Base-by-base conservation (phyloP, 2,888 invertebrate genomes). In the Chironomus tentans region DNA sequence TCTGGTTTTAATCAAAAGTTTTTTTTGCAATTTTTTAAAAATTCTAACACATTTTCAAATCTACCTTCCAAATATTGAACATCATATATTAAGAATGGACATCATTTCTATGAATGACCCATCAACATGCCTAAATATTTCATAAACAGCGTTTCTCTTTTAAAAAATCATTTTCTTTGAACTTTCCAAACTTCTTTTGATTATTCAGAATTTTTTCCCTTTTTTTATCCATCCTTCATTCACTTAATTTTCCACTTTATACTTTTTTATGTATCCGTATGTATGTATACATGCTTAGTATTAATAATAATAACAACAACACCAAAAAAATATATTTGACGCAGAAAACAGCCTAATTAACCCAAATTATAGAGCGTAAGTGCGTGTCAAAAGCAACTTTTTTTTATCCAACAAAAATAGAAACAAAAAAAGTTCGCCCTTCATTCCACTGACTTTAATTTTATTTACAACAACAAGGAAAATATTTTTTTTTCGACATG, bases 381-480 rank as follows among this genome's bases (percentile, higher is more conserved):
- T 71, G 71, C 71, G 50, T 71, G 71, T 70, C 70, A 50, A 70
- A 50, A 70, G 70, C 50, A 24, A 70, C 22, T 70, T 70, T 50
- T 68, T 56, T 56, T 15, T 18, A 38, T 38, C 38, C 38, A 38
- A 38, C 38, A 38, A 4, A 38, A 21, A 18, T n/a, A 38, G 47
- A 46, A 65, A n/a, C 56, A 56, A 56, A 48, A 70, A 21, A 48
- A 24, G 12, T 68, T 38, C 71, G 15, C 47, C 28, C 48, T 50
- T 24, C 71, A 10, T 46, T 38, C 38, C 38, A 38, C 50, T 15
- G 22, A 18, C 13, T 47, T 70, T 68, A 70, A 70, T 70, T 38
- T 10, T 38, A 38, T 38, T 38, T 4, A 38, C 38, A 38, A 10
- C 38, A 38, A 38, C 7, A 38, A 38, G 28, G 28, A 38, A 38